Base-by-base conservation (phyloP, 35 echinoderm and acorn worm species). In the Stichopus chloronotus region DNA sequence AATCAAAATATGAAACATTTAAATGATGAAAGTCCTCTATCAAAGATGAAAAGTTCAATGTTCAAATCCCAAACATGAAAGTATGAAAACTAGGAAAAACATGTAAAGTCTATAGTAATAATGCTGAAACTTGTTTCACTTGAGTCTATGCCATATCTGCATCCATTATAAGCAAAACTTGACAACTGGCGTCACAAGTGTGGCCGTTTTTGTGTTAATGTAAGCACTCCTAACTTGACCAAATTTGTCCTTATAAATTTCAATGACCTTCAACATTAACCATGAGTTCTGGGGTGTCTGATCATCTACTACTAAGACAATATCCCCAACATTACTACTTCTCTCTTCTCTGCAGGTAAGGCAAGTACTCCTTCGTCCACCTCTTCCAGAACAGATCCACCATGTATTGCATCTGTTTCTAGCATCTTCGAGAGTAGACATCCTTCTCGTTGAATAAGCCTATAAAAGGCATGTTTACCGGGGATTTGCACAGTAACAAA, bases 331-430 rank as follows among this genome's bases (percentile, higher is more conserved):
- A 8, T 58, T 23, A 14, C 88, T 12, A 57, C 85, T 72, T 21
- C 68, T 63, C 21, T 91, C 57, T 19, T 56, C 79, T 97, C 25
- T 91, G 90, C 76, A 60, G 78, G 58, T 90, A 81, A n/a, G n/a
- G n/a, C n/a, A n/a, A n/a, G n/a, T n/a, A n/a, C n/a, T n/a, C n/a
- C n/a, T n/a, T n/a, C n/a, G n/a, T n/a, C n/a, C n/a, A n/a, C n/a
- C n/a, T n/a, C n/a, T n/a, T n/a, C n/a, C n/a, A n/a, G n/a, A n/a
- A 24, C 17, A 92, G 59, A n/a, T 16, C 71, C 58, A 91, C 83
- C 69, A 93, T 55, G 94, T 94, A 94, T 84, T 56, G 84, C 94
- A 93, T 54, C 91, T 63, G 13, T 56, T 87, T 91, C 94, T 83
- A 95, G n/a, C 85, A 23, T 5, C 91, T 68, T 25, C 76, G 58